phyloP scores from a whole-genome alignment of 2,888 invertebrate species.

The Pogonocherus hispidulus region DNA sequence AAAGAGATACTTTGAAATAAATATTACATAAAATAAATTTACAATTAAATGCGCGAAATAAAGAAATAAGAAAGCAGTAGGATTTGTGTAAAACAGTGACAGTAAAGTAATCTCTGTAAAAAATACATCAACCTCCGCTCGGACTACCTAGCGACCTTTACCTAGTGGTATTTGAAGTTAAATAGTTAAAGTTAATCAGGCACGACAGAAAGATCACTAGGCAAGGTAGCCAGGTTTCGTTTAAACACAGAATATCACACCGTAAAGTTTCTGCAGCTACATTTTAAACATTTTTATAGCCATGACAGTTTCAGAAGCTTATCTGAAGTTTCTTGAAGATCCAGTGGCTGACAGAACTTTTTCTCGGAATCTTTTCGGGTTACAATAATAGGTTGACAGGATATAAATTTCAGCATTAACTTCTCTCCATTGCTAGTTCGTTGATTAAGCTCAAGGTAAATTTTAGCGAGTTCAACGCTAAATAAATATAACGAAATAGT shows the following conservation, averaged over 20 bases:
- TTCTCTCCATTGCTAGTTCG: conserved; percentile 10
- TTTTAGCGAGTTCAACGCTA: not conserved
- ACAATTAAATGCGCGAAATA: not conserved
- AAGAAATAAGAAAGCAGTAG: not conserved
- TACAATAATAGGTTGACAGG: conserved; percentile 4
- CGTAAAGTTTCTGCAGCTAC: not conserved
- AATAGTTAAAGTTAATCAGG: conserved; percentile 2
- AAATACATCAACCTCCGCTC: no score
- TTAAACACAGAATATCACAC: conserved; percentile 7
- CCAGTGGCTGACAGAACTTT: not conserved
- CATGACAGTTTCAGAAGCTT: conserved; percentile 15
- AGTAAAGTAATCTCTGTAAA: not conserved
- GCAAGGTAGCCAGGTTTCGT: conserved; percentile 18
- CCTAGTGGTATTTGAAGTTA: not conserved
- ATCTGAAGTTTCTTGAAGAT: conserved; percentile 14
- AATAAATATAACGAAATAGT: no score
- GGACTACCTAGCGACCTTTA: not conserved
- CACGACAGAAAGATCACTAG: not conserved
- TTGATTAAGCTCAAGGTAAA: not conserved
- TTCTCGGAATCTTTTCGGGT: conserved; percentile 15
- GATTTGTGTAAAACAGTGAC: not conserved
- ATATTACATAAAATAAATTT: not conserved
- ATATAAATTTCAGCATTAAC: not conserved
- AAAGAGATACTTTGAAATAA: not conserved
- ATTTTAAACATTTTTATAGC: conserved; percentile 5